Evolutionary conservation across 2,797 vertebrate species (phyloP).

Genomic region (Siniperca scherzeri): DNA sequence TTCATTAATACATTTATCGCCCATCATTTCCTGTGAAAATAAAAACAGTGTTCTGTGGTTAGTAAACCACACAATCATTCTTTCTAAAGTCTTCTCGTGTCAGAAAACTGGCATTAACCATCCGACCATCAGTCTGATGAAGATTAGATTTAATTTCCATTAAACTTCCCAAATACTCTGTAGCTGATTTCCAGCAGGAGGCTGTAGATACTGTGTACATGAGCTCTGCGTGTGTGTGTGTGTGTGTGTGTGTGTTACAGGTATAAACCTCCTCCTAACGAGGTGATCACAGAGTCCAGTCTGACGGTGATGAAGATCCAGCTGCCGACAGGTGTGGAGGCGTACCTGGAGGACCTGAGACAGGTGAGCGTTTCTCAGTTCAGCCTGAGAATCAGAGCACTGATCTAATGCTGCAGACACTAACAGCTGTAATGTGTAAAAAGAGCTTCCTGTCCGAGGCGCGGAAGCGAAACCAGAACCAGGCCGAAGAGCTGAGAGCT

Average conservation of each 20-base stretch:
- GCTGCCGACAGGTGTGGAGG: constrained; percentile 89
- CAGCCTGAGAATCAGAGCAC: background rate
- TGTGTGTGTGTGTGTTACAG: constrained; percentile 74
- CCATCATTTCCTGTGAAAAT: background rate
- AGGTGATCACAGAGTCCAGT: constrained; percentile 81
- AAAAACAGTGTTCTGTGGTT: too few relatives aligned
- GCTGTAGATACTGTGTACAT: background rate
- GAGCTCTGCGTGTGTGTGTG: constrained; percentile 1
- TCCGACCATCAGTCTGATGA: too few relatives aligned
- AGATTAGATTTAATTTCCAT: too few relatives aligned
- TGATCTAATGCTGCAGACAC: background rate
- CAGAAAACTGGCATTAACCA: too few relatives aligned
- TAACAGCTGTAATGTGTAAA: too few relatives aligned
- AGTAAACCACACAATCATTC: too few relatives aligned
- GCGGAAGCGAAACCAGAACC: too few relatives aligned
- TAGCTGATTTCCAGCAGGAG: too few relatives aligned
- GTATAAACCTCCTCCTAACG: constrained; percentile 84
- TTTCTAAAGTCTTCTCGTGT: too few relatives aligned
- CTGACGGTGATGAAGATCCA: constrained; percentile 93
- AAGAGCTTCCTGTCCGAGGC: too few relatives aligned
- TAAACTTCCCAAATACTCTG: too few relatives aligned
- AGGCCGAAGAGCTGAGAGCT: too few relatives aligned
- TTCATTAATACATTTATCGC: background rate
- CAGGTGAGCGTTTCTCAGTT: constrained; percentile 55
- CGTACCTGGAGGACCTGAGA: constrained; percentile 88